phyloP scores from a whole-genome alignment of 2,113 vertebrate species.

The Opisthocomus hoazin region DNA sequence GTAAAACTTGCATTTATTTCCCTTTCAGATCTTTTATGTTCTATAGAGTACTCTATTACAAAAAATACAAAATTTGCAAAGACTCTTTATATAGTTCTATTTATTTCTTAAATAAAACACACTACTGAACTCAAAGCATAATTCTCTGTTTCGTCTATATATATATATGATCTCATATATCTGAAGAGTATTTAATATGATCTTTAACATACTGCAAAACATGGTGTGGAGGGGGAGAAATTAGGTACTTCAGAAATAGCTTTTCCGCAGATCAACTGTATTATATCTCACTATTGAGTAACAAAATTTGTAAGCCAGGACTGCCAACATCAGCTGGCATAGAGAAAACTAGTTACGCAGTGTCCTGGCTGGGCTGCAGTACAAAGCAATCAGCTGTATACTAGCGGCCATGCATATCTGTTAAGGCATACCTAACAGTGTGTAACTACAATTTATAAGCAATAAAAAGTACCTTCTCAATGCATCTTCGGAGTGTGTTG shows the following conservation, averaged over 20 bases:
- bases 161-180: neutral
- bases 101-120: neutral
- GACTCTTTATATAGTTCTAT: neutral
- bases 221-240: neutral
- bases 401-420: neutral
- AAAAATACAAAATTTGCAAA: neutral
- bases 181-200: neutral
- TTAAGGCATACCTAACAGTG: neutral
- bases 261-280: neutral
- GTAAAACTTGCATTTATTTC: neutral
- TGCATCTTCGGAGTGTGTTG: constrained; percentile 92
- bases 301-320: neutral
- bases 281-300: neutral
- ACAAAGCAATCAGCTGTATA: neutral
- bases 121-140: neutral
- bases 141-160: neutral
- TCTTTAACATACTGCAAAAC: neutral
- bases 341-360: neutral
- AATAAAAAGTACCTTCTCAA: constrained; percentile 87
- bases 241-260: neutral
- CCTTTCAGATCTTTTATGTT: neutral
- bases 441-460: neutral
- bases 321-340: neutral
- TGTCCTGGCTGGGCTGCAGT: neutral
- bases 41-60: neutral